phyloP scores from a whole-genome alignment of 2,113 vertebrate genomes.

The Murina feae region DNA sequence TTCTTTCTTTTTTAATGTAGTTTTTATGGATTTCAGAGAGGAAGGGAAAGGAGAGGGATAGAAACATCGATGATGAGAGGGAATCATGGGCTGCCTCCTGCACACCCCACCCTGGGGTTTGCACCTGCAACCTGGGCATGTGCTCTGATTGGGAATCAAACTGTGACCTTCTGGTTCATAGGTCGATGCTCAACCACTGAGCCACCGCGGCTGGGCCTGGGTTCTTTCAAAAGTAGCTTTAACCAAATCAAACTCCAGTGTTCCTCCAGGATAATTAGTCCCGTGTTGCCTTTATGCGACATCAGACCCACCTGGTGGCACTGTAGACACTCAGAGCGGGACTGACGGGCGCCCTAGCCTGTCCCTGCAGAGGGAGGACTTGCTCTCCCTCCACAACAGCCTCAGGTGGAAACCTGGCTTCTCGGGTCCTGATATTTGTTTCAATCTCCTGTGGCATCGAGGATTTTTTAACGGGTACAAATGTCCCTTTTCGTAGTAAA shows the following conservation, averaged over 20 bases:
- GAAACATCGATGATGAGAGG: too few species aligned
- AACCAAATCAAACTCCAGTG: neutral
- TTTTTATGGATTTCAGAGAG: too few species aligned
- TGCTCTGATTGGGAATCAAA: too few species aligned
- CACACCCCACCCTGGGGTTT: accelerated
- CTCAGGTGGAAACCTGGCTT: neutral
- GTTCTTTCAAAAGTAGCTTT: neutral
- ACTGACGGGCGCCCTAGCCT: accelerated
- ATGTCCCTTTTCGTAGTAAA: neutral
- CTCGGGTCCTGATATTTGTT: neutral
- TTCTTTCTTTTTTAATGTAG: neutral
- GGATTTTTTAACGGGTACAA: neutral
- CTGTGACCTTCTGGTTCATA: too few species aligned
- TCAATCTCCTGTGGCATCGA: neutral
- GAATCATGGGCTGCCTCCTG: too few species aligned
- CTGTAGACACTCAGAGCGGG: too few species aligned
- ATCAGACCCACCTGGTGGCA: accelerated
- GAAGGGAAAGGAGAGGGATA: too few species aligned
- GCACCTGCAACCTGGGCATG: too few species aligned
- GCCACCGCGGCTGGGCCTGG: too few species aligned
- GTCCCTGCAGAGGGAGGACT: neutral
- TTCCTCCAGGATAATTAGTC: neutral
- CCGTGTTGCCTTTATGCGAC: neutral
- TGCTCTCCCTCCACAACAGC: neutral
- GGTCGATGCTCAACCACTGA: too few species aligned